A percentile compares a stretch with the other conserved stretches of the same genome.
Conservation (phyloP, 2,888 invertebrate species). For the Sarcophaga carnaria region DNA sequence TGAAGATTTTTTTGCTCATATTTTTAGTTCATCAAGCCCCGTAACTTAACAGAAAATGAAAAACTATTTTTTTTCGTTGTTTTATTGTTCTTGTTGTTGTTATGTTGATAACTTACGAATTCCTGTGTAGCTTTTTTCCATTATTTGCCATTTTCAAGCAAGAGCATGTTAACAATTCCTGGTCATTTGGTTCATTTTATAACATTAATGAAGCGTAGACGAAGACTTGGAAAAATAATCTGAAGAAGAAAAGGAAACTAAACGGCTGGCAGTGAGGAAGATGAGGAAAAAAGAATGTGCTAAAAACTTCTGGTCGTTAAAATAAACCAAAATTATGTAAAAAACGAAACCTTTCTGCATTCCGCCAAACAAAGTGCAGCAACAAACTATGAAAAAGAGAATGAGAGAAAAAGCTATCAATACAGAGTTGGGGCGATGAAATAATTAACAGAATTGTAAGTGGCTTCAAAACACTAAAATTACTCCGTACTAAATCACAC, state of each 20-base stretch:
- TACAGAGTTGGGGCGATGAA: not conserved
- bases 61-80: not conserved
- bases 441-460: no score
- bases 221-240: not conserved
- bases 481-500: no score
- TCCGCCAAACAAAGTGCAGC: not conserved
- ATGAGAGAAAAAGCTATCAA: not conserved
- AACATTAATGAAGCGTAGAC: conserved; percentile 22
- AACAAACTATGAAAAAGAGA: not conserved
- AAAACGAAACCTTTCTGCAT: not conserved
- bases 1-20: no score
- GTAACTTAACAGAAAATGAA: not conserved
- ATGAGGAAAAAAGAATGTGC: not conserved
- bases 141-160: not conserved
- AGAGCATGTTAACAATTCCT: conserved; percentile 30
- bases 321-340: conserved; percentile 5
- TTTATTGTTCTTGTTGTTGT: no score
- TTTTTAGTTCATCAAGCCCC: not conserved
- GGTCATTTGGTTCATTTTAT: conserved; percentile 23
- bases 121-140: not conserved
- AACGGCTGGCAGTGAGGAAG: not conserved
- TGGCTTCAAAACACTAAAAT: no score
- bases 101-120: not conserved
- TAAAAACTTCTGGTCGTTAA: conserved; percentile 7
- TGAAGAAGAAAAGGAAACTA: conserved; percentile 16